Base-by-base conservation (phyloP, 2,888 invertebrate genomes). In the Sphaerophoria rueppellii region DNA sequence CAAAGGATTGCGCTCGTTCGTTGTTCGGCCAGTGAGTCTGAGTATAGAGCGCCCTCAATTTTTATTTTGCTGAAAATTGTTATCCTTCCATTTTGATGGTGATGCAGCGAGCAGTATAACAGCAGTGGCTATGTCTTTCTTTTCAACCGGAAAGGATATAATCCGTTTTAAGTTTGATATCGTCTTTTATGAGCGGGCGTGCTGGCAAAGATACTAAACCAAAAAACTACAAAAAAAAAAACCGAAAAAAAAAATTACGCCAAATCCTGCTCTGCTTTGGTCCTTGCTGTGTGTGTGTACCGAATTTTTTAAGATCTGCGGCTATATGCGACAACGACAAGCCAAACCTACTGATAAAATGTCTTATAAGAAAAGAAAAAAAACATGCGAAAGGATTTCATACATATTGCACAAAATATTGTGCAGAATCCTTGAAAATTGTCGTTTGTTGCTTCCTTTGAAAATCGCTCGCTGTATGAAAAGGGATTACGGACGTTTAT, bases 121-220 rank as follows among this genome's bases (percentile, higher is more conserved):
- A 16, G 35, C n/a, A 40, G 46, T 43, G 67, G 52, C 61, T 58
- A 50, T 65, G 69, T 74, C 46, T 67, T 50, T 67, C 67, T 61
- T 72, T 72, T 55, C 81, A 81, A 58, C 76, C 81, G 81, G 76
- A 85, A 80, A 81, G 73, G 70, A 76, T 73, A 76, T 85, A 85
- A 85, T 85, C 85, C 81, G 70, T 80, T 85, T 85, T 85, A 77
- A 85, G 85, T 85, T 85, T 81, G 85, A 85, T 85, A 85, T 85
- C 85, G 73, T 72, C 81, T 85, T 85, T 85, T 81, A 85, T 81
- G 81, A 80, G 76, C 72, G 85, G 85, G 72, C 72, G 74, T 80
- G 71, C 80, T 74, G 75, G 61, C 71, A 32, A 12, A 60, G 75
- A 67, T 75, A 71, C 37, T 14, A 69, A 12, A 35, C 46, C n/a